Base-by-base conservation (phyloP, 2,113 vertebrate species). In the Aptenodytes forsteri region DNA sequence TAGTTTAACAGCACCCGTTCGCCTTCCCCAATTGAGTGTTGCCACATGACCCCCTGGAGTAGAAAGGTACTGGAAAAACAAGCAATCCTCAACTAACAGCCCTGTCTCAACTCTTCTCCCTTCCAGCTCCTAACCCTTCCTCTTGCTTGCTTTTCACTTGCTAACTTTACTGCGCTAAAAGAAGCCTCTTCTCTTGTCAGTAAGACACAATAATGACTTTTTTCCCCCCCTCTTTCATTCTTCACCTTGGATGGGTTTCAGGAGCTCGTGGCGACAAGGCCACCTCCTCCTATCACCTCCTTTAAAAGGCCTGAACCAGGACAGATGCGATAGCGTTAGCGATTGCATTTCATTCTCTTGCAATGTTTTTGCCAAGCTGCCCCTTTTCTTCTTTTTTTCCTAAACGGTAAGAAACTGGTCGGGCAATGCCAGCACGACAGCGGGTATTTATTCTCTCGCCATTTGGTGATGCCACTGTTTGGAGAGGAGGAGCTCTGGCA, bases 1-100 rank as follows among this genome's bases (percentile, higher is more conserved):
- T 99, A 99, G 99, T 99, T 99, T 98, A 98, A 99, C 97, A 99
- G 98, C 98, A 98, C 98, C 97, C 99, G 98, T 98, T 99, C 99
- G 97, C 98, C 99, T 97, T 99, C 99, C 98, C 99, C 99, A 95
- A 98, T 98, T 98, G 99, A 99, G 98, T 99, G 99, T 99, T 99
- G 99, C 98, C 99, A 98, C 98, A 99, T 99, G 98, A 98, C 99
- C 97, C 99, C 99, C 91, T 99, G 99, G 99, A 99, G 99, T 99
- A 99, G 99, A 99, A 99, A 99, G 99, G 99, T 99, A 99, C 98
- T 99, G 98, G 96, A 98, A 97, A 95, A 96, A 95, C 96, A 97
- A 97, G 95, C 95, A 93, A 93, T 96, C 95, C 95, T 76, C 73
- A 93, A 81, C 94, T 98, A 94, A 95, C 64, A 98, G 96, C 96